Base-by-base conservation (phyloP, 2,797 vertebrate genomes). In the Orientallactaga sibirica region DNA sequence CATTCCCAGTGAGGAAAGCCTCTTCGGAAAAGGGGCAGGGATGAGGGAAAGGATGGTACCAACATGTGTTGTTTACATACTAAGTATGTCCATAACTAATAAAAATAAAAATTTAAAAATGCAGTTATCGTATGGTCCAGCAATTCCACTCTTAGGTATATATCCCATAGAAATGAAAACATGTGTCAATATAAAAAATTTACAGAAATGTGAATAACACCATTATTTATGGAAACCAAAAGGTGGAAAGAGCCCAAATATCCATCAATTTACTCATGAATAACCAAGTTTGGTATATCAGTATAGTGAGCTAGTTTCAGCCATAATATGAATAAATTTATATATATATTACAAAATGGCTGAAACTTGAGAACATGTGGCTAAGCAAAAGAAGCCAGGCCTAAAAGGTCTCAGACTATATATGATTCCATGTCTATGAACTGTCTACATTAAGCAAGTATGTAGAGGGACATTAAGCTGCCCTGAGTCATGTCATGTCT, bases 271-370 rank as follows among this genome's bases (percentile, higher is more conserved):
- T 24, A 82, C 25, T 7, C 29, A 79, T 55, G 20, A 66, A 73
- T 81, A 76, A 87, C 33, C 43, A 88, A 81, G 48, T 80, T 37
- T 91, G 73, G 19, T 86, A 74, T 85, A 81, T 20, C 3, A 27
- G 55, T 68, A 64, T 5, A 84, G 27, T 24, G 25, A 27, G 52
- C 33, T 84, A 58, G 16, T 85, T 83, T 93, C 37, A 73, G 19
- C 27, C n/a, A 90, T 74, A 82, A 78, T 74, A 91, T 48, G 61
- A 90, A 68, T 66, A 94, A 85, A 91, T n/a, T 82, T 48, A 66
- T 77, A 71, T 7, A 48, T 27, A 61, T 81, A 43, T 10, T 91
- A 77, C 22, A 70, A 83, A 43, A 67, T 29, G 24, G 66, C 41
- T 76, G 29, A 37, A 86, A 70, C 61, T 73, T 83, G 52, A 83